Evolutionary conservation across 2,113 vertebrate genomes (phyloP), one percentile per base, ranked within the genome.

Genomic region (Rhinoderma darwinii): DNA sequence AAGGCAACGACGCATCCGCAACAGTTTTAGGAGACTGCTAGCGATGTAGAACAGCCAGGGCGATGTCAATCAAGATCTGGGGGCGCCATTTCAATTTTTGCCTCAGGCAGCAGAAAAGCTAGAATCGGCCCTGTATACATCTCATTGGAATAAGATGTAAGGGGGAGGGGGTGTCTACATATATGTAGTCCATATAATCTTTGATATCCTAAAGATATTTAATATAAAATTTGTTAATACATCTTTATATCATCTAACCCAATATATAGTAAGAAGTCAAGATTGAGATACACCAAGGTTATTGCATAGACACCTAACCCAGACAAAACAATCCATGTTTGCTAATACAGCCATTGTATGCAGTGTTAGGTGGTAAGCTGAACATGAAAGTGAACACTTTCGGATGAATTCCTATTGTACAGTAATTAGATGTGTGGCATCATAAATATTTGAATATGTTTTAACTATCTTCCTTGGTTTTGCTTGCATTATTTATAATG

Each of bases 381-480:
- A 78, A 78, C 17, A 51, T 35, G 47, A 78, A 54, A 15, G 43
- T 9, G 3, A 50, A 20, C 44, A 22, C 41, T 20, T 4, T 78
- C 1, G 1, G 44, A 35, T 78, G 75, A 78, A 54, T 51, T 51
- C 68, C 47, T 17, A 54, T 51, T 78, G 47, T 51, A 78, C 47
- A 50, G 27, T 78, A 54, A 51, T 78, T 78, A 78, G 75, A 78
- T 78, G 75, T 51, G 75, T 6, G 44, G 75, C 47, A 54, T 78
- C 75, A 51, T 78, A 54, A 78, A 78, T 78, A 78, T 78, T 78
- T 78, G 27, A 78, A 51, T 78, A 51, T 54, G 75, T 78, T 78
- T 77, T 50, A 78, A 78, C 75, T 78, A 78, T 78, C 75, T 35
- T 78, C 27, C 75, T 51, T 32, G 75, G 75, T 78, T 54, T 51